Percentiles rank a stretch among this genome's conserved stretches.
Conservation (phyloP, 2,888 invertebrate genomes). For the Acanthoscelides obtectus region DNA sequence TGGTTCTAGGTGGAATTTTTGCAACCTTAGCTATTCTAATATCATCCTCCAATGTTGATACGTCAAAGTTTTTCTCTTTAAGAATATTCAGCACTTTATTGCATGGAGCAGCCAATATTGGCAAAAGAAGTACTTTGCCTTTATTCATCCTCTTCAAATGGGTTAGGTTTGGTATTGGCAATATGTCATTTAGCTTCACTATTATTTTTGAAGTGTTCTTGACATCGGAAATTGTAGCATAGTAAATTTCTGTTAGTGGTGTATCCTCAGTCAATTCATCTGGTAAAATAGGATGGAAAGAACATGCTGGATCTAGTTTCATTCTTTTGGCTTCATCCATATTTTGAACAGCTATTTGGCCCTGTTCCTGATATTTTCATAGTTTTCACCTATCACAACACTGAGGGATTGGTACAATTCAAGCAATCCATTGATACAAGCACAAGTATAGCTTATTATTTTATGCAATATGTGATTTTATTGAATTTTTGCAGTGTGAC, state of each 20-base stretch:
- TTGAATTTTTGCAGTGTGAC: neutral
- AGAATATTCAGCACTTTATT: conserved; percentile 37
- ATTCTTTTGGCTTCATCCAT: conserved; percentile 30
- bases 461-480: neutral
- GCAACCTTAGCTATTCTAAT: conserved; percentile 58
- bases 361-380: neutral
- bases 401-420: neutral
- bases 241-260: conserved; percentile 53
- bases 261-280: conserved; percentile 28
- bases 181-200: conserved; percentile 52
- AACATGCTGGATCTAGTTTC: conserved; percentile 26
- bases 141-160: conserved; percentile 72
- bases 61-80: conserved; percentile 50
- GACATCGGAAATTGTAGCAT: conserved; percentile 57
- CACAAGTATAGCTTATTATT: too few species aligned
- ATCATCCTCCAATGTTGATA: conserved; percentile 50
- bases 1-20: conserved; percentile 57
- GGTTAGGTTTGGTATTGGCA: conserved; percentile 58
- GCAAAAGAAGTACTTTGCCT: conserved; percentile 55
- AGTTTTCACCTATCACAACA: neutral
- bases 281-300: conserved; percentile 28
- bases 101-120: conserved; percentile 29
- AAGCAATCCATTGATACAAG: neutral
- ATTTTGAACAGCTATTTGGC: conserved; percentile 1
- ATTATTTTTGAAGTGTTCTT: conserved; percentile 62